These are phyloP conservation scores for Drosophila repleta DNA, from an alignment of 1,140 invertebrate genomes.

Conservation along the genomic window DNA sequence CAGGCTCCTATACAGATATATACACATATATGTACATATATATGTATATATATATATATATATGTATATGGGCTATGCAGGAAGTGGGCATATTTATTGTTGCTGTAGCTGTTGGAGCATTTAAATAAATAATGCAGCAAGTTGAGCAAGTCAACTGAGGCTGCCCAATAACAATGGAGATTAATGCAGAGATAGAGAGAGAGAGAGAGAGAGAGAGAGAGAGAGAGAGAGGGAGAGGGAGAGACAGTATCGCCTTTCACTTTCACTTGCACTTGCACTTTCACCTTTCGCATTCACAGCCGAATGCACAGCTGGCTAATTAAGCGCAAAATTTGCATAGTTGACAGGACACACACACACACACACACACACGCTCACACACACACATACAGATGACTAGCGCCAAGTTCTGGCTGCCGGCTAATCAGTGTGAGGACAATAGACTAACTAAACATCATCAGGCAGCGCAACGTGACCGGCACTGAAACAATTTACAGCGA, in stretches of 20 bases:
- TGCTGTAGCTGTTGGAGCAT: conserved; percentile 29
- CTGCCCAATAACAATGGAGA: conserved; percentile 29
- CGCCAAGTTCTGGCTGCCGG: conserved; percentile 14
- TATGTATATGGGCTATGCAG: conserved; percentile 5
- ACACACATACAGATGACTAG: not conserved
- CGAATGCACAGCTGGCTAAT: conserved; percentile 31
- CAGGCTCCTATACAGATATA: conserved; percentile 29
- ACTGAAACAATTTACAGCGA: conserved; percentile 57
- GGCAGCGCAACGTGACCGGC: conserved; percentile 53
- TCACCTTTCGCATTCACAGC: conserved; percentile 3
- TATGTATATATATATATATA: not conserved
- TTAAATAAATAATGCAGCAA: conserved; percentile 71
- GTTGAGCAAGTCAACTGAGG: conserved; percentile 33
- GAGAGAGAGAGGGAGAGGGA: too few relatives aligned
- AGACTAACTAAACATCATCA: conserved; percentile 67
- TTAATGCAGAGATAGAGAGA: conserved; percentile 47
- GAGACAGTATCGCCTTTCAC: not conserved
- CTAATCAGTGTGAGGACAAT: conserved; percentile 67
- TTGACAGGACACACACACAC: conserved; percentile 14
- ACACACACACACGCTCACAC: not conserved
- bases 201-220: too few relatives aligned
- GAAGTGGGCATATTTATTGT: conserved; percentile 45
- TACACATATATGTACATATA: not conserved
- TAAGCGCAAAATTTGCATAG: conserved; percentile 43
- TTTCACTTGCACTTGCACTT: conserved; percentile 16